A percentile compares a stretch with the other conserved stretches of the same genome.
Evolutionary conservation across 2,888 invertebrate genomes (phyloP).

Genomic region (Pollenia griseotomentosa): DNA sequence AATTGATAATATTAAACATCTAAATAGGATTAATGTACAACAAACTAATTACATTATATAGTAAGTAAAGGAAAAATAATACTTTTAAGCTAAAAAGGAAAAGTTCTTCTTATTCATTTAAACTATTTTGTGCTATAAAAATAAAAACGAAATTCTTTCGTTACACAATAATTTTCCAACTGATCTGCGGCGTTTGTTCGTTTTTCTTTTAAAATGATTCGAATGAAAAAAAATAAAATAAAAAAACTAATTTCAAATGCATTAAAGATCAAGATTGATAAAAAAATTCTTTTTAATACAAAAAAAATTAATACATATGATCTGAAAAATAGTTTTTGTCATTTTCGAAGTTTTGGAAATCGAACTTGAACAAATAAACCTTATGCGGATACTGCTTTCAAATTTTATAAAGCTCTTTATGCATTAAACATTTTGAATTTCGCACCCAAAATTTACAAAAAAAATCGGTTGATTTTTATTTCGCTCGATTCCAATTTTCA

Average conservation of each 20-base stretch:
- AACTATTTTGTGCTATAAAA: conserved; percentile 49
- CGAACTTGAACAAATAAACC: no score
- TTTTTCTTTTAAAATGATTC: conserved; percentile 17
- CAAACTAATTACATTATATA: conserved; percentile 61
- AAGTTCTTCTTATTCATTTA: conserved; percentile 43
- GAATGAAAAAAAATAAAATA: background rate
- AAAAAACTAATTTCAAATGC: conserved; percentile 33
- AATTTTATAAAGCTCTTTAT: no score
- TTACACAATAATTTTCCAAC: conserved; percentile 9
- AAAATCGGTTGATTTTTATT: no score
- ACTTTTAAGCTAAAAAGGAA: conserved; percentile 72
- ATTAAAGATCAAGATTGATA: background rate
- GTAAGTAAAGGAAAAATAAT: conserved; percentile 69
- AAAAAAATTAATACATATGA: conserved; percentile 13
- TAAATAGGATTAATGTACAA: conserved; percentile 66
- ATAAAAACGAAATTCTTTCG: conserved; percentile 14
- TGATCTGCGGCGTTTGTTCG: conserved; percentile 1
- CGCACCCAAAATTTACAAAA: no score
- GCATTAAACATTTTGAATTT: no score
- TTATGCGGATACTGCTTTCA: no score
- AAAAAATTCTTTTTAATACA: background rate
- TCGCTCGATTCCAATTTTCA: no score
- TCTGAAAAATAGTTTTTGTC: background rate
- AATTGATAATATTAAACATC: conserved; percentile 46
- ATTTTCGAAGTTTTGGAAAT: no score